Conservation (phyloP, 2,888 invertebrate genomes). For the Eumacrocentrus americanus region DNA sequence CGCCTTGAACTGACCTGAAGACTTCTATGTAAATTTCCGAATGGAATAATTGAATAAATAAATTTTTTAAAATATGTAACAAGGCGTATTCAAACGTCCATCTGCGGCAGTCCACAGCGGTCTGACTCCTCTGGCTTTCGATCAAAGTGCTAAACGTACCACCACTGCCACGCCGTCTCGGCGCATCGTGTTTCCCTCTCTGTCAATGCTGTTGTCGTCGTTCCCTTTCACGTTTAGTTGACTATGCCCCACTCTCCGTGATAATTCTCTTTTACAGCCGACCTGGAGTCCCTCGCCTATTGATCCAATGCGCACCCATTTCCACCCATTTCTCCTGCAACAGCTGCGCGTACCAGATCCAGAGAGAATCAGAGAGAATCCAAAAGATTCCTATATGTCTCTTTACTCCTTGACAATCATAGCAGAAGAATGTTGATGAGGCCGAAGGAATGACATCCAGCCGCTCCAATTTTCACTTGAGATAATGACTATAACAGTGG, state of each 20-base stretch:
- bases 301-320: conserved; percentile 44
- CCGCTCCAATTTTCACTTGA: conserved; percentile 1
- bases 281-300: conserved; percentile 32
- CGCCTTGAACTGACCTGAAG: too few species aligned
- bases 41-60: too few species aligned
- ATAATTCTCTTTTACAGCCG: conserved; percentile 8
- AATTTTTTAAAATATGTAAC: background rate
- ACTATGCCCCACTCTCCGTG: conserved; percentile 15
- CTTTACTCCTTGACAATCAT: too few species aligned
- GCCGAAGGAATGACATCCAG: too few species aligned
- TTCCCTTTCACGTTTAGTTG: conserved; percentile 21
- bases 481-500: background rate
- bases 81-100: conserved; percentile 1
- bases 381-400: too few species aligned
- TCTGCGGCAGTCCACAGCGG: conserved; percentile 32
- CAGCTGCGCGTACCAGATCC: background rate
- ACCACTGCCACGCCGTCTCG: conserved; percentile 40
- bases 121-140: conserved; percentile 35
- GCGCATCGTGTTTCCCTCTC: conserved; percentile 32
- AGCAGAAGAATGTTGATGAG: too few species aligned
- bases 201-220: conserved; percentile 7
- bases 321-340: background rate
- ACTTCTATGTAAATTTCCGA: too few species aligned
- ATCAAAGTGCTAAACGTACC: conserved; percentile 37
- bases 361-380: background rate